Evolutionary conservation across 2,113 vertebrate species (phyloP).

Genomic region (Hypomesus transpacificus): DNA sequence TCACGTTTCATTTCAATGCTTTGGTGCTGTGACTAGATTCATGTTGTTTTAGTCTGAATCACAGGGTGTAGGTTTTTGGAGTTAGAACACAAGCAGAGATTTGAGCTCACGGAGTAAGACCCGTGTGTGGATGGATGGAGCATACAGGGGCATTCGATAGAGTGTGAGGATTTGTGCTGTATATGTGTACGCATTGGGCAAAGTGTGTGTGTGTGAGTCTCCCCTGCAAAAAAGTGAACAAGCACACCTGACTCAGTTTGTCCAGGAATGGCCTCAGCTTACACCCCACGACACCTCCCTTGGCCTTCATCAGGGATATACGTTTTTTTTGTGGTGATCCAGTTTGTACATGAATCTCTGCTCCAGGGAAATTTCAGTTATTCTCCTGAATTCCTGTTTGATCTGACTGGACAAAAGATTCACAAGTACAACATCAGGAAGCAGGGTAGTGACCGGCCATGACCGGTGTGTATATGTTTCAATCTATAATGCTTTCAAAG

Average conservation of each 20-base stretch:
- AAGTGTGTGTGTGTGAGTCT: conserved; percentile 14
- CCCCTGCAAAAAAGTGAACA: conserved; percentile 10
- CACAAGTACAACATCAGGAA: neutral
- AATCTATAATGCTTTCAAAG: conserved; percentile 36
- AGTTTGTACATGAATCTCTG: conserved; percentile 34
- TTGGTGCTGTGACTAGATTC: conserved; percentile 26
- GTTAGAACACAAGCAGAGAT: conserved; percentile 15
- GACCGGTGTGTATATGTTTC: conserved; percentile 18
- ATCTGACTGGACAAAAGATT: neutral
- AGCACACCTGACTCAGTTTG: conserved; percentile 20
- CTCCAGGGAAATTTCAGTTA: neutral
- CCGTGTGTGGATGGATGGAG: neutral
- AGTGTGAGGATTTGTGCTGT: conserved; percentile 22
- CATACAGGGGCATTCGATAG: conserved; percentile 5
- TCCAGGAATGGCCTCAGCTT: conserved; percentile 26
- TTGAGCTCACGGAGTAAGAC: neutral
- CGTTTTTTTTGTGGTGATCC: conserved; percentile 27
- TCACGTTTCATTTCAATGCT: conserved; percentile 21
- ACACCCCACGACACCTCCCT: conserved; percentile 21
- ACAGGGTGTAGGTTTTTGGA: conserved; percentile 15
- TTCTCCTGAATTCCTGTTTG: no score
- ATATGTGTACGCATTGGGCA: conserved; percentile 10
- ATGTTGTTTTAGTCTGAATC: conserved; percentile 24
- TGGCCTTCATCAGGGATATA: conserved; percentile 26
- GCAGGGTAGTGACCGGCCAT: neutral